Conservation (phyloP, 2,888 invertebrate genomes). For the Stenotaenia linearis region DNA sequence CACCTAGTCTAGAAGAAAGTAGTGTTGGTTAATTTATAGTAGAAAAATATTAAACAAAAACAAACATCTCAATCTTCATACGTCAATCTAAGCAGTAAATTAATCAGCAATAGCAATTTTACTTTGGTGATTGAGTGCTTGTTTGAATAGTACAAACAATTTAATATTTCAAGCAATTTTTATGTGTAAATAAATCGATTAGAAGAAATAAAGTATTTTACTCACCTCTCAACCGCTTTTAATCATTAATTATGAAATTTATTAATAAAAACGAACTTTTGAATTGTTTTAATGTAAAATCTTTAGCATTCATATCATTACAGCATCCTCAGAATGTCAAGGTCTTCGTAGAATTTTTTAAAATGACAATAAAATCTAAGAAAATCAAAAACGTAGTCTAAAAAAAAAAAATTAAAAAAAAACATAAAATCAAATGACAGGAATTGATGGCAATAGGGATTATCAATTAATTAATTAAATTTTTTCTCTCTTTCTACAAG, state of each 20-base stretch:
- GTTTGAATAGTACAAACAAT: too few relatives aligned
- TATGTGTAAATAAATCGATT: too few relatives aligned
- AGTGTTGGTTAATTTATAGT: slow-evolving; percentile 38
- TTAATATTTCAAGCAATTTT: too few relatives aligned
- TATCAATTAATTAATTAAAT: neutral
- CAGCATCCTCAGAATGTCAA: neutral
- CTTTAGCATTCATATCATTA: neutral
- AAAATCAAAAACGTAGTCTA: neutral
- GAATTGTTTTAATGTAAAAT: neutral
- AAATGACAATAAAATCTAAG: neutral
- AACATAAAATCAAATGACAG: neutral
- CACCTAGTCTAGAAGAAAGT: slow-evolving; percentile 45
- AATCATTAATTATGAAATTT: neutral
- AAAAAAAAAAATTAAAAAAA: neutral
- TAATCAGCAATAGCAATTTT: too few relatives aligned
- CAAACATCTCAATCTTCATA: neutral
- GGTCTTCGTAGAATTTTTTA: neutral
- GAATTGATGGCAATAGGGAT: neutral
- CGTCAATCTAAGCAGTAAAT: too few relatives aligned
- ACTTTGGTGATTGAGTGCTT: too few relatives aligned
- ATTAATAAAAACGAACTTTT: neutral
- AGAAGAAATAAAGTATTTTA: neutral
- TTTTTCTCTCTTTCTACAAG: slow-evolving; percentile 21
- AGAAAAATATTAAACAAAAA: neutral
- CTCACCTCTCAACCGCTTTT: neutral